A percentile compares a stretch with the other conserved stretches of the same genome.
Conservation (phyloP, 1,140 invertebrate genomes). For the Meloidogyne hapla region DNA sequence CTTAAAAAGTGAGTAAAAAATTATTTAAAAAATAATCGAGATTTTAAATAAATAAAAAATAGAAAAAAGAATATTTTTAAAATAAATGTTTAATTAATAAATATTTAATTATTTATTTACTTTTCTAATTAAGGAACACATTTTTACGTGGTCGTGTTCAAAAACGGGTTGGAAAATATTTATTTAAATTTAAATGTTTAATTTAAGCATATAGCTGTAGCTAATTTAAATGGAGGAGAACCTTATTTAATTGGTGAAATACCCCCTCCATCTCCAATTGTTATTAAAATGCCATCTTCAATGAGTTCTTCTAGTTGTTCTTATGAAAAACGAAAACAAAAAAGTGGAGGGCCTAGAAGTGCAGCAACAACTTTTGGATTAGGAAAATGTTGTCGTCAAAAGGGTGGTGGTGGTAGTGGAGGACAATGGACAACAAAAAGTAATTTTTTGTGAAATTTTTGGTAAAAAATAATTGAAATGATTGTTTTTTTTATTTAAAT, state of each 20-base stretch:
- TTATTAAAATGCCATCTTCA: constrained; percentile 10
- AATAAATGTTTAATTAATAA: no score
- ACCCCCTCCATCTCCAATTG: not conserved
- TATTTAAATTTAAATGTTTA: constrained; percentile 6
- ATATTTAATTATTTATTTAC: no score
- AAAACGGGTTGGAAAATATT: constrained; percentile 18
- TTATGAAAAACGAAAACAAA: not conserved
- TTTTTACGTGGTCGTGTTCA: constrained; percentile 32
- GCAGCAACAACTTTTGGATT: not conserved
- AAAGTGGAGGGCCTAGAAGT: not conserved
- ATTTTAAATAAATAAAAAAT: not conserved
- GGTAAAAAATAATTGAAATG: not conserved
- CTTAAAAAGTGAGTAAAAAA: constrained; percentile 19
- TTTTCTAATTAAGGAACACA: constrained; percentile 19
- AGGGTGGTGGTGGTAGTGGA: not conserved
- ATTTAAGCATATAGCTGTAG: constrained; percentile 9
- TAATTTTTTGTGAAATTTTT: no score
- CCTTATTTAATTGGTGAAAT: not conserved
- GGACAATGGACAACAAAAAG: no score
- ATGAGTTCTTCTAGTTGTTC: not conserved
- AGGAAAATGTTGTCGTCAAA: not conserved
- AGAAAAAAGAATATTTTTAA: no score
- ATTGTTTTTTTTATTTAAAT: not conserved
- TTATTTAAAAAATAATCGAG: not conserved
- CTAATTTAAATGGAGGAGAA: constrained; percentile 7